A percentile compares a stretch with the other conserved stretches of the same genome.
Conservation (phyloP, 2,888 invertebrate species). For the Cordilura impudica region DNA sequence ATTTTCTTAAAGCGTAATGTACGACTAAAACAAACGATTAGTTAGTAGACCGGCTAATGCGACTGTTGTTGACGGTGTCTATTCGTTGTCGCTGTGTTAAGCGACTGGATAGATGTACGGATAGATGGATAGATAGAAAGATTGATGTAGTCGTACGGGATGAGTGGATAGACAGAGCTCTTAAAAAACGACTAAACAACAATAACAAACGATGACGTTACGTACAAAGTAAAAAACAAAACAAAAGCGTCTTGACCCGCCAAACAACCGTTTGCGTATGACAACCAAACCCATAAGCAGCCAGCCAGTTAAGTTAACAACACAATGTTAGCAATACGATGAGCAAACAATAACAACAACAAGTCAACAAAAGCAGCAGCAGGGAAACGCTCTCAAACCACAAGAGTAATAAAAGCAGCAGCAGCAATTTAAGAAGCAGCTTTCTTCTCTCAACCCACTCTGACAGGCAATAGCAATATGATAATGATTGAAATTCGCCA, state of each 20-base stretch:
- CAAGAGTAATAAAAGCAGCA: not conserved
- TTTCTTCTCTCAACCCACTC: conserved; percentile 49
- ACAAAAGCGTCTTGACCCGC: conserved; percentile 48
- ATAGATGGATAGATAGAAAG: conserved; percentile 14
- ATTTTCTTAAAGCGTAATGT: conserved; percentile 54
- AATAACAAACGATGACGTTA: not conserved
- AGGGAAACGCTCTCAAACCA: conserved; percentile 3
- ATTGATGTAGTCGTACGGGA: conserved; percentile 13
- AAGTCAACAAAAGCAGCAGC: not conserved
- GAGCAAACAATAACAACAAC: conserved; percentile 7
- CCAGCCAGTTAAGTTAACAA: conserved; percentile 17
- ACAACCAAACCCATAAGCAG: conserved; percentile 27
- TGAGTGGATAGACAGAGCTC: conserved; percentile 24
- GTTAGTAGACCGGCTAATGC: conserved; percentile 55
- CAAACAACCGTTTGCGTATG: conserved; percentile 54
- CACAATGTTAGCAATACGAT: conserved; percentile 7
- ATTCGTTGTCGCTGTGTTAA: conserved; percentile 13
- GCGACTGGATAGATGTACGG: not conserved
- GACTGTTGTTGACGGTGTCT: conserved; percentile 28
- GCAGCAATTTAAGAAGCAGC: not conserved
- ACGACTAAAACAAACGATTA: conserved; percentile 58
- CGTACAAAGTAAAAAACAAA: not conserved
- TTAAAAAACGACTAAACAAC: conserved; percentile 14
- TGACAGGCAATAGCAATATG: not conserved
- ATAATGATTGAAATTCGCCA: conserved; percentile 42